Evolutionary conservation across 2,113 vertebrate species (phyloP).

Genomic region (Raja brachyura): DNA sequence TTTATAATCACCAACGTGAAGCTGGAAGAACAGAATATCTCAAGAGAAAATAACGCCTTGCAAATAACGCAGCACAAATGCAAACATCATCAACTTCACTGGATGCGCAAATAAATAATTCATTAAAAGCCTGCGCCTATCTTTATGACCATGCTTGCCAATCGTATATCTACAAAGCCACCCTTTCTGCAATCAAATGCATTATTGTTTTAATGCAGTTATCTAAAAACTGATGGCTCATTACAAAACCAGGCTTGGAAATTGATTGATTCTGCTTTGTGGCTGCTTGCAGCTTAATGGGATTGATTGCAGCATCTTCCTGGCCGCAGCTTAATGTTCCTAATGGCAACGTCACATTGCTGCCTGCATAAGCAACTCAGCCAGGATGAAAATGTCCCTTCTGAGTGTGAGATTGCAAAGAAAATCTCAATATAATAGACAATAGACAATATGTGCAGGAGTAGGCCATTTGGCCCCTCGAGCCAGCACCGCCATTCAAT

Average conservation of each 20-base stretch:
- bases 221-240: conserved; percentile 32
- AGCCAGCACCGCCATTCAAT: no score
- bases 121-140: background rate
- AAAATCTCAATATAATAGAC: background rate
- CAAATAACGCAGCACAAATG: background rate
- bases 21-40: background rate
- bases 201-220: conserved; percentile 9
- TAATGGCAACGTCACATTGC: background rate
- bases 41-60: no score
- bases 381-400: background rate
- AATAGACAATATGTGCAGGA: no score
- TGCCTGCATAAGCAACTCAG: background rate
- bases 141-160: background rate
- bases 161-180: background rate
- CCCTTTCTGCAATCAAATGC: background rate
- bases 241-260: background rate
- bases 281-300: conserved; percentile 23
- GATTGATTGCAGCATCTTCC: conserved; percentile 1
- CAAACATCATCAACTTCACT: background rate
- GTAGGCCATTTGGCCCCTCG: no score
- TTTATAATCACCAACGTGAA: no score
- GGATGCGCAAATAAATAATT: background rate
- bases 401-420: background rate
- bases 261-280: conserved; percentile 28
- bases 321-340: background rate